Evolutionary conservation across 2,888 invertebrate species (phyloP).

Genomic region (Dryobota labecula): DNA sequence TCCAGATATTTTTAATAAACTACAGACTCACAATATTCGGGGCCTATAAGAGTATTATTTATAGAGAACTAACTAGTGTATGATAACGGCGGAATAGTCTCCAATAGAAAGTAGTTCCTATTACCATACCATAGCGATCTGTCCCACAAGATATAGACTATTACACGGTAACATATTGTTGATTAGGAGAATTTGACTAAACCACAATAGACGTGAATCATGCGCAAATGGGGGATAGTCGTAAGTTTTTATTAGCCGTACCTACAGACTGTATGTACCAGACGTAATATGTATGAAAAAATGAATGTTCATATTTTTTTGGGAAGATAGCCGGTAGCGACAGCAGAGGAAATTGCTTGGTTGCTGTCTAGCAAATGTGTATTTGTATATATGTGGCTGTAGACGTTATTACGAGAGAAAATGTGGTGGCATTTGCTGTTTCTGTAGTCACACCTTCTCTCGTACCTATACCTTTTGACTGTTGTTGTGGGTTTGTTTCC

Average conservation of each 20-base stretch:
- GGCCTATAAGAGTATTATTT: slow-evolving; percentile 53
- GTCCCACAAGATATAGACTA: slow-evolving; percentile 48
- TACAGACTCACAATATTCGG: slow-evolving; percentile 23
- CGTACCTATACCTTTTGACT: not conserved
- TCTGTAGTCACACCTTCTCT: not conserved
- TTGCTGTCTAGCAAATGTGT: slow-evolving; percentile 17
- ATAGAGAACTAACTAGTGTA: slow-evolving; percentile 47
- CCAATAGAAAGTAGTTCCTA: slow-evolving; percentile 6
- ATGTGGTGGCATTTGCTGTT: not conserved
- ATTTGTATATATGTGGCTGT: slow-evolving; percentile 1
- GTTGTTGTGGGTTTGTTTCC: not conserved
- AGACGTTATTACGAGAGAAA: not conserved
- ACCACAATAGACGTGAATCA: slow-evolving; percentile 62
- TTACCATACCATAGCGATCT: slow-evolving; percentile 43
- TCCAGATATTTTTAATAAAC: slow-evolving; percentile 44
- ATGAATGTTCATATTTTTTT: slow-evolving; percentile 76
- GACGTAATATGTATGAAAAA: slow-evolving; percentile 82
- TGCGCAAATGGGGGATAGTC: slow-evolving; percentile 57
- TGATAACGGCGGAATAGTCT: slow-evolving; percentile 34
- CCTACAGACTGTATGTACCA: slow-evolving; percentile 73
- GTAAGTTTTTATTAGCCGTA: slow-evolving; percentile 80
- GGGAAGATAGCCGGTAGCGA: slow-evolving; percentile 74
- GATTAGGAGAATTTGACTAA: slow-evolving; percentile 65
- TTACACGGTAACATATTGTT: slow-evolving; percentile 62
- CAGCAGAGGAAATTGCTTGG: slow-evolving; percentile 62